Base-by-base conservation (phyloP, 2,797 vertebrate species). In the Argentina silus region DNA sequence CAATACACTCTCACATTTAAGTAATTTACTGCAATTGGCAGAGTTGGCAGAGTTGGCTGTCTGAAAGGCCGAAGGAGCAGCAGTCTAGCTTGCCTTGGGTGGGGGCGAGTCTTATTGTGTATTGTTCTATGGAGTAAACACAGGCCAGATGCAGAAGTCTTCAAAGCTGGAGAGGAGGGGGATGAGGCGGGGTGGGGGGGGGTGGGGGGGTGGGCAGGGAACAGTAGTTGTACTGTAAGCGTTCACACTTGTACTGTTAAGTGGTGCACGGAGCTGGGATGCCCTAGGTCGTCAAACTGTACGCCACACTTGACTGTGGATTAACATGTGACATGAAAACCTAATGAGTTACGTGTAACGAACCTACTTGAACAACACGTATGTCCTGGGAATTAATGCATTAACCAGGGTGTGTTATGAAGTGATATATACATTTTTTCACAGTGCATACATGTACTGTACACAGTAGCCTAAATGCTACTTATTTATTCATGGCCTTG, bases 111-210 rank as follows among this genome's bases (percentile, higher is more conserved):
- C 64, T 55, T 56, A 69, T 74, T 78, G 80, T 80, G 75, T 78
- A 79, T 81, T 81, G 79, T 81, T 69, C 70, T 48, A 36, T 65
- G 75, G 67, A 6, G 44, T 77, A 79, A 73, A 81, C 64, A 36
- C 23, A 64, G 63, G 64, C 51, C 21, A 51, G 72, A 79, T 15
- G 6, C 59, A 21, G 6, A 53, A n/a, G 17, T 63, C 69, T 79
- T 73, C 45, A 76, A 43, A 74, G 48, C 23, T 51, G 43, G 50
- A 23, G 19, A 23, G 44, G 53, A 61, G 44, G 56, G 21, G 64
- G 45, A 19, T 50, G 44, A 66, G 45, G n/a, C 42, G 42, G 42
- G 44, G 53, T 11, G 14, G 62, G 48, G 47, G 56, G 43, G 14
- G 19, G 42, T 19, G 51, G 19, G 56, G 21, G 3, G 27, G 27